Evolutionary conservation across 53 echinoderm and acorn worm genomes (phyloP), one percentile per base, ranked within the genome.

Genomic region (Holothuria leucospilota): DNA sequence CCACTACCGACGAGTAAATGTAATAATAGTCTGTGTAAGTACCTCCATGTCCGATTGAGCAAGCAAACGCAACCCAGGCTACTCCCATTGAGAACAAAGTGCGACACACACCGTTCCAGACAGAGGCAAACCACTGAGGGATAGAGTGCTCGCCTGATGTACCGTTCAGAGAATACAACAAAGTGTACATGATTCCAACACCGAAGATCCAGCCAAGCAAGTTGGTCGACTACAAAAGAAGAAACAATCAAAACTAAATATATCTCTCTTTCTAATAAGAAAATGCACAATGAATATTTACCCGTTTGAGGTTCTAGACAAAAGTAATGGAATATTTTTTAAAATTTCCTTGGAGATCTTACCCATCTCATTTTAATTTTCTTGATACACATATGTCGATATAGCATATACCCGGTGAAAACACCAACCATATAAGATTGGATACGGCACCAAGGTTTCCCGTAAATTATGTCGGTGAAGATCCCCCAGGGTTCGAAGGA

Each of bases 41-140:
- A 85, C 92, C 92, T 85, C 92, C 92, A 62, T 92, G 79, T 38
- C 88, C 88, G 2, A 69, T 78, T 42, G 63, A 11, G 63, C 92
- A 92, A 18, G 89, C 85, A 68, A 92, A 89, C 4, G 63, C 69
- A 5, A 92, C 89, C 92, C 92, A 92, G 20, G 25, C 78, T 6
- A 92, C 92, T 23, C 88, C 92, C 0, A 79, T 38, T 20, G 62
- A 74, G 20, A 77, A 92, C 12, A 88, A 67, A 34, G 81, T 58
- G 59, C 88, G 84, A 60, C 79, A 73, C 12, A 85, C 20, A 4
- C 84, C 56, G 2, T 18, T 68, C 61, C 84, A 92, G 38, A 89
- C 12, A 6, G 88, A 79, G 2, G 88, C 68, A 25, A 85, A 75
- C 64, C 70, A 77, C 20, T 85, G 63, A 8, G 88, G 73, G 8